phyloP scores from a whole-genome alignment of 2,113 vertebrate genomes.

The Apeltes quadracus region DNA sequence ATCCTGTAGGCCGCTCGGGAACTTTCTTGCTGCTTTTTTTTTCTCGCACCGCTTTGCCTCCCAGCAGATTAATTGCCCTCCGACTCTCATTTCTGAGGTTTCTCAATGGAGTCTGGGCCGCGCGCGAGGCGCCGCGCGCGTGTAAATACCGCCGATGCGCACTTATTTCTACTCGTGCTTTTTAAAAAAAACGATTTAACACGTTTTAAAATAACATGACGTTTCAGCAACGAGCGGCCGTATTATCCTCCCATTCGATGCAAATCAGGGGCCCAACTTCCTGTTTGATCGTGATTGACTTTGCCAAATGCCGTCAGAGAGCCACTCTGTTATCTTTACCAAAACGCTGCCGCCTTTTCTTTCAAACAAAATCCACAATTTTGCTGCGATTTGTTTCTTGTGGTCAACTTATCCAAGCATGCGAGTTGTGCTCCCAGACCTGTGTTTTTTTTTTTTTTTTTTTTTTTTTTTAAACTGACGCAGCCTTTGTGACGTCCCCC shows the following conservation, averaged over 20 bases:
- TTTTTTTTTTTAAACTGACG: conserved; percentile 63
- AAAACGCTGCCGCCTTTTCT: conserved; percentile 1
- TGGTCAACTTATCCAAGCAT: conserved; percentile 47
- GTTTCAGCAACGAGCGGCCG: background rate
- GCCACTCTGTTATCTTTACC: conserved; percentile 30
- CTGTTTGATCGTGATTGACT: conserved; percentile 46
- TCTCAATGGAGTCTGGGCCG: background rate
- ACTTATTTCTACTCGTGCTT: background rate
- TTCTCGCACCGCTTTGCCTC: conserved; percentile 46
- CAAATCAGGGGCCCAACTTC: conserved; percentile 18
- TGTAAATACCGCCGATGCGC: background rate
- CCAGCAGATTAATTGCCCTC: conserved; percentile 3
- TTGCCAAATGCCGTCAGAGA: conserved; percentile 17
- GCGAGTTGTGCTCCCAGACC: conserved; percentile 49
- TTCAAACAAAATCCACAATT: conserved; percentile 26
- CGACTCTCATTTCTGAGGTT: background rate
- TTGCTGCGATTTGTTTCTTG: conserved; percentile 18
- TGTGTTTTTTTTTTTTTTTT: conserved; percentile 56
- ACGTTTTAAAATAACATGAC: too few relatives aligned
- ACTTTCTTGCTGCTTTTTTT: conserved; percentile 55
- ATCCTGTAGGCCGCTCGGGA: conserved; percentile 69
- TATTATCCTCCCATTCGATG: background rate
- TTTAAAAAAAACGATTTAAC: background rate
- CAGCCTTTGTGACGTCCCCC: conserved; percentile 66
- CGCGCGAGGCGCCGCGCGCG: background rate